phyloP scores from a whole-genome alignment of 2,797 vertebrate genomes.

The Ctenopoma kingsleyae region DNA sequence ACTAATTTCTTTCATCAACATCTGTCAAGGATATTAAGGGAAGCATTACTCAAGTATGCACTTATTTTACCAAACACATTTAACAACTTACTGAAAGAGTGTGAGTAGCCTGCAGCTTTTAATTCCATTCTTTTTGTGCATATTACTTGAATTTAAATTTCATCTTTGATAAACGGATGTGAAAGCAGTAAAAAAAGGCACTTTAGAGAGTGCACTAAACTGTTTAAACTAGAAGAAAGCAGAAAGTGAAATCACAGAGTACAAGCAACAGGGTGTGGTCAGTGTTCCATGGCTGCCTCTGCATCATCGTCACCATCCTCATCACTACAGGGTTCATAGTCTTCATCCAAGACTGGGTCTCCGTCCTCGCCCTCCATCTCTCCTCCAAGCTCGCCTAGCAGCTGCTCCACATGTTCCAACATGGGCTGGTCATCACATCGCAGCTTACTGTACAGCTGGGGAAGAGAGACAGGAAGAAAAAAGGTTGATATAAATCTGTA shows the following conservation, averaged over 20 bases:
- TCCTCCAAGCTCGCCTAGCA: constrained; percentile 83
- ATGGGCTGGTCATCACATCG: constrained; percentile 83
- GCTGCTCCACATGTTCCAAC: constrained; percentile 84
- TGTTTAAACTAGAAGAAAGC: constrained; percentile 18
- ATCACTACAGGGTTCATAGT: constrained; percentile 84
- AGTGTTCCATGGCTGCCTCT: constrained; percentile 83
- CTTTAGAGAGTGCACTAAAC: constrained; percentile 35
- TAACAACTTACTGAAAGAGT: constrained; percentile 51
- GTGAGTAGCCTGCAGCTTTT: constrained; percentile 52
- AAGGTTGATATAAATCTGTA: constrained; percentile 20
- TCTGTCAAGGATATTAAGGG: constrained; percentile 64
- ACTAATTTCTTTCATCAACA: constrained; percentile 59
- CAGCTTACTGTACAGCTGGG: constrained; percentile 84
- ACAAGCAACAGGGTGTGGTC: constrained; percentile 39
- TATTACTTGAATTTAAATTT: constrained; percentile 43
- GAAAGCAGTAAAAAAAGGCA: constrained; percentile 61
- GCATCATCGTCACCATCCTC: constrained; percentile 74
- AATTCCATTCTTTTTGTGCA: constrained; percentile 54
- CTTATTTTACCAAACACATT: constrained; percentile 63
- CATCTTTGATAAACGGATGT: constrained; percentile 46
- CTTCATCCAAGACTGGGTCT: constrained; percentile 69
- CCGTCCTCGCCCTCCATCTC: constrained; percentile 72
- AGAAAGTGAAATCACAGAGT: constrained; percentile 17
- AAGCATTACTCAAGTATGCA: constrained; percentile 48
- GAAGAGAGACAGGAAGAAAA: background rate